Evolutionary conservation across 92 coral and sea anemone genomes (phyloP).

Genomic region (Parazoanthus darwini): DNA sequence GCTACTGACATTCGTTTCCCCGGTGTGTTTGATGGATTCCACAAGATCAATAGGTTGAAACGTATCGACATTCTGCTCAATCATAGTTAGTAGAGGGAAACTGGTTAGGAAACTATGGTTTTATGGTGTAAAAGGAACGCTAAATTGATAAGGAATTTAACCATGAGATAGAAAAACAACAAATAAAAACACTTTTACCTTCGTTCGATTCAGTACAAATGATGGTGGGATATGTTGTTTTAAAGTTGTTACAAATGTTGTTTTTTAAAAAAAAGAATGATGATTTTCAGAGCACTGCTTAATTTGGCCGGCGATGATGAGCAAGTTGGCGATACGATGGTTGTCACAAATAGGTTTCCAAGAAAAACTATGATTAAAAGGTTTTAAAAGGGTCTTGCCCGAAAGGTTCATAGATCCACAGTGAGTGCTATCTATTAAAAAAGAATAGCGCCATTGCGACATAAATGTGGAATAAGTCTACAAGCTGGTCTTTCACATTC

Average conservation of each 20-base stretch:
- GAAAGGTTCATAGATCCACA: not conserved
- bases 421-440: too few relatives aligned
- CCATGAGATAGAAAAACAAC: not conserved
- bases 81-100: not conserved
- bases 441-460: too few relatives aligned
- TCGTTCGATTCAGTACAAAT: not conserved
- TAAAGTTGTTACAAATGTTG: not conserved
- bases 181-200: not conserved
- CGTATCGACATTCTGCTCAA: not conserved
- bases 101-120: not conserved
- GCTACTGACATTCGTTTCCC: not conserved
- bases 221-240: not conserved
- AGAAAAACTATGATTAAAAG: not conserved
- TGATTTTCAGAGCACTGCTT: too few relatives aligned
- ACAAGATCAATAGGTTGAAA: constrained; percentile 9
- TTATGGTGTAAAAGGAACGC: not conserved
- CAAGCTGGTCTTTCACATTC: too few relatives aligned
- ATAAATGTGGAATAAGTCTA: too few relatives aligned
- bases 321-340: not conserved
- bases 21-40: not conserved
- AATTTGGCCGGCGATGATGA: too few relatives aligned
- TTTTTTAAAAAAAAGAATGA: not conserved
- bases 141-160: too few relatives aligned
- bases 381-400: not conserved
- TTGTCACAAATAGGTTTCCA: not conserved